Percentiles rank a stretch among this genome's conserved stretches.
Conservation (phyloP, 35 echinoderm and acorn worm genomes). For the Heliocidaris erythrogramma region DNA sequence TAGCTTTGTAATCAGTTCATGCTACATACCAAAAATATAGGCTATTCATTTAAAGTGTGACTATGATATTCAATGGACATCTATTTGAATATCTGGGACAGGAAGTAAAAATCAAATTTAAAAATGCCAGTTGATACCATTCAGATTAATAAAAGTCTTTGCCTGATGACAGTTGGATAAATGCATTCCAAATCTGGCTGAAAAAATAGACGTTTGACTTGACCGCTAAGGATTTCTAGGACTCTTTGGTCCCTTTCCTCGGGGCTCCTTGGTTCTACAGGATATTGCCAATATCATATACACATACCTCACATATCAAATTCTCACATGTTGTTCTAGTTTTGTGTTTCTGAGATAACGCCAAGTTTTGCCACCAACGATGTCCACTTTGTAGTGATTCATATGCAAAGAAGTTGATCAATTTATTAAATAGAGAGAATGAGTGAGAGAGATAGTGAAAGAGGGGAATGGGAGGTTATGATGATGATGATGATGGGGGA, state of each 20-base stretch:
- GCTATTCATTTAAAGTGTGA: too few species aligned
- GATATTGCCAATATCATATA: neutral
- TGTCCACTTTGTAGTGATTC: neutral
- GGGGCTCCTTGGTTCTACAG: neutral
- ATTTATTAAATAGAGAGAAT: neutral
- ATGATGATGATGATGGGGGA: too few species aligned
- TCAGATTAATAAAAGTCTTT: neutral
- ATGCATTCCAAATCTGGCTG: neutral
- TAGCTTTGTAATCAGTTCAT: too few species aligned
- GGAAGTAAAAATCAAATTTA: neutral
- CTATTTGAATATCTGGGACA: too few species aligned
- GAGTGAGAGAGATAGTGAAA: neutral
- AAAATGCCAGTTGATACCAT: neutral
- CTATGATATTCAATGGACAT: too few species aligned
- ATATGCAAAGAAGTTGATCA: neutral
- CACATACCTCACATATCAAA: neutral
- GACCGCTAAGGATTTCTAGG: neutral
- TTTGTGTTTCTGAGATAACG: neutral
- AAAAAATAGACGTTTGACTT: neutral
- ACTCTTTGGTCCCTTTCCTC: neutral
- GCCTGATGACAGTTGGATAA: neutral
- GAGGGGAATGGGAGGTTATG: neutral
- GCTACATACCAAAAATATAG: too few species aligned
- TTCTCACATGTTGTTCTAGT: slow-evolving; percentile 1
- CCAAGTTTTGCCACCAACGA: neutral